These are phyloP conservation scores for Tupaia tana DNA, from an alignment of 2,113 vertebrate species.

Conservation along the genomic window DNA sequence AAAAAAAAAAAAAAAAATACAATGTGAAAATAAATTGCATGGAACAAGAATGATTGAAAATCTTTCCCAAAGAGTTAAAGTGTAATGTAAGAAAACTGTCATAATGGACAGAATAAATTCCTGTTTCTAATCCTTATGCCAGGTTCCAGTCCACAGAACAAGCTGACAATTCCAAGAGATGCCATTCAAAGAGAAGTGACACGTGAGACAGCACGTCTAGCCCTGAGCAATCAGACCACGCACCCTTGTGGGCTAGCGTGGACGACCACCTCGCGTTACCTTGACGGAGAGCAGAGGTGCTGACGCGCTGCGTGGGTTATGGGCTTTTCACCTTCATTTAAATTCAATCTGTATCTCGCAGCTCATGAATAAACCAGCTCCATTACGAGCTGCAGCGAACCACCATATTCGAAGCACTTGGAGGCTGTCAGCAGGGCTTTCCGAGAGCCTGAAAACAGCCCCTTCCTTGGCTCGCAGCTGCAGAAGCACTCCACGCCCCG, in stretches of 20 bases:
- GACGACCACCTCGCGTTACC: background rate
- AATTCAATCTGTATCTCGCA: constrained; percentile 4
- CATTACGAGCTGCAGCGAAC: constrained; percentile 73
- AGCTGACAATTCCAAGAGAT: constrained; percentile 5
- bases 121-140: background rate
- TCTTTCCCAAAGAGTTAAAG: background rate
- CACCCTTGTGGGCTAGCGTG: background rate
- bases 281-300: background rate
- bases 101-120: background rate
- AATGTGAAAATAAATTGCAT: background rate
- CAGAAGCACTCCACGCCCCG: background rate
- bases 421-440: background rate
- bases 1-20: no score
- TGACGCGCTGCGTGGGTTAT: background rate
- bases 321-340: constrained; percentile 19
- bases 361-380: constrained; percentile 83
- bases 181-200: background rate
- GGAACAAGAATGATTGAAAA: background rate
- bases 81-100: background rate
- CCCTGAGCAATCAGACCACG: no score
- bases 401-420: constrained; percentile 54
- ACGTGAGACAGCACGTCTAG: no score
- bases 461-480: constrained; percentile 30
- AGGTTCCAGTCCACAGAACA: background rate
- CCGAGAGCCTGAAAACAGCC: constrained; percentile 37